These are phyloP conservation scores for Drosophila pullipes DNA, from an alignment of 2,888 invertebrate genomes.

Conservation along the genomic window DNA sequence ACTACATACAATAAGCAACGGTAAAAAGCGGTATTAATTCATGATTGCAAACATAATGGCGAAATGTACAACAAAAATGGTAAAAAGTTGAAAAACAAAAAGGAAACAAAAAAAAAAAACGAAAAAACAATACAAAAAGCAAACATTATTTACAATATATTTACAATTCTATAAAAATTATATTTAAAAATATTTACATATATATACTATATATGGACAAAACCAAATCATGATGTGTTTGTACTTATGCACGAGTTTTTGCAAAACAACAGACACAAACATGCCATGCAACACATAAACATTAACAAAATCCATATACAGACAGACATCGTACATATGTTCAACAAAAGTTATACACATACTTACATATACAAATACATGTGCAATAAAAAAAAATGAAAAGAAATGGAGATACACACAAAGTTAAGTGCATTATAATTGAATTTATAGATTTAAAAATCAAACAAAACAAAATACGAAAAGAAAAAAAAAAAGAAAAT, in stretches of 20 bases:
- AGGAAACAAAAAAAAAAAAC: constrained; percentile 19
- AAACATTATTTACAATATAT: constrained; percentile 80
- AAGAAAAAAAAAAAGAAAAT: background rate
- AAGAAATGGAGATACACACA: constrained; percentile 52
- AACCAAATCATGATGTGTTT: constrained; percentile 59
- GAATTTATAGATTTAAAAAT: constrained; percentile 75
- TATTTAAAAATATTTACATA: constrained; percentile 81
- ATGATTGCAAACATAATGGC: constrained; percentile 56
- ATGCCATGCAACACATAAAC: constrained; percentile 32
- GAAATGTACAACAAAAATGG: constrained; percentile 76
- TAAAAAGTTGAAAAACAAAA: constrained; percentile 56
- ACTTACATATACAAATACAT: constrained; percentile 27
- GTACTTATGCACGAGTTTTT: constrained; percentile 23
- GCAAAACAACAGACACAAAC: constrained; percentile 34
- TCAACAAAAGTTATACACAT: constrained; percentile 33
- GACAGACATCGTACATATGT: constrained; percentile 33
- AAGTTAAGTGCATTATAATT: constrained; percentile 82
- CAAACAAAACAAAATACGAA: background rate
- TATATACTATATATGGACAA: constrained; percentile 67
- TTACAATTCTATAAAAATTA: constrained; percentile 79
- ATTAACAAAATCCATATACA: constrained; percentile 22
- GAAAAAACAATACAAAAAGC: constrained; percentile 58
- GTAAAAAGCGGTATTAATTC: constrained; percentile 66
- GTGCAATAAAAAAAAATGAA: constrained; percentile 43
- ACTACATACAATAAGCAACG: constrained; percentile 69